A percentile compares a stretch with the other conserved stretches of the same genome.
Conservation (phyloP, 2,113 vertebrate genomes). For the Gallinago jamesoni region DNA sequence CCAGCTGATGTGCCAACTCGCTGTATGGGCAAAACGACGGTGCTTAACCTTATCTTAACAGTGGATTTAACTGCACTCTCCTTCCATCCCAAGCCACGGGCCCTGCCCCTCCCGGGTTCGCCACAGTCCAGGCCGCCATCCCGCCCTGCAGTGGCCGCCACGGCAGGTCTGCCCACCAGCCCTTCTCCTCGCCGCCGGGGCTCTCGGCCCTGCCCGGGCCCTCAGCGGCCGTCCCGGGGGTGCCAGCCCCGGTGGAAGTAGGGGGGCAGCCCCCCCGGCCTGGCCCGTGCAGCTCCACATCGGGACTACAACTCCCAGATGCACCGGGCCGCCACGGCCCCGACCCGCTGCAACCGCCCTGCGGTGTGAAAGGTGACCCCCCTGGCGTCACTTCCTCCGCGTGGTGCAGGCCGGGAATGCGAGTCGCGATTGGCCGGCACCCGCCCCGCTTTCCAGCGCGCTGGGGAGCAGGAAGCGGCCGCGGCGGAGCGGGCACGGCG, state of each 20-base stretch:
- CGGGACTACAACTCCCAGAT: neutral
- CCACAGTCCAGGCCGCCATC: no score
- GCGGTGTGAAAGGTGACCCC: neutral
- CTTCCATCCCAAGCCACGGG: neutral
- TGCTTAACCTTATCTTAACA: no score
- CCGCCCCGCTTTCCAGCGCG: neutral
- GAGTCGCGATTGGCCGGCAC: conserved; percentile 19
- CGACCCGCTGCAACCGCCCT: neutral
- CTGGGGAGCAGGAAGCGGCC: neutral
- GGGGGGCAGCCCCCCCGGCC: neutral
- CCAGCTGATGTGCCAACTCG: no score
- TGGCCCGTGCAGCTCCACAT: neutral
- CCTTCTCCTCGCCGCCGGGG: no score
- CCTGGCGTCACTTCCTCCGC: neutral
- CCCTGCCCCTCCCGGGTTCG: no score
- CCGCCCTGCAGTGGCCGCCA: neutral
- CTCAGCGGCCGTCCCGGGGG: neutral
- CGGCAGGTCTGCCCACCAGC: neutral
- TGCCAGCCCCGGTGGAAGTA: no score
- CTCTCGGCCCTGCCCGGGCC: neutral
- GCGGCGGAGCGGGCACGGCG: neutral
- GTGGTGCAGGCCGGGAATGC: conserved; percentile 27
- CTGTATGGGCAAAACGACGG: rapidly evolving
- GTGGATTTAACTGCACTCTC: neutral
- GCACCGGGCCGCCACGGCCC: neutral